phyloP scores from a whole-genome alignment of 2,888 invertebrate genomes.

The Tachina grossa region DNA sequence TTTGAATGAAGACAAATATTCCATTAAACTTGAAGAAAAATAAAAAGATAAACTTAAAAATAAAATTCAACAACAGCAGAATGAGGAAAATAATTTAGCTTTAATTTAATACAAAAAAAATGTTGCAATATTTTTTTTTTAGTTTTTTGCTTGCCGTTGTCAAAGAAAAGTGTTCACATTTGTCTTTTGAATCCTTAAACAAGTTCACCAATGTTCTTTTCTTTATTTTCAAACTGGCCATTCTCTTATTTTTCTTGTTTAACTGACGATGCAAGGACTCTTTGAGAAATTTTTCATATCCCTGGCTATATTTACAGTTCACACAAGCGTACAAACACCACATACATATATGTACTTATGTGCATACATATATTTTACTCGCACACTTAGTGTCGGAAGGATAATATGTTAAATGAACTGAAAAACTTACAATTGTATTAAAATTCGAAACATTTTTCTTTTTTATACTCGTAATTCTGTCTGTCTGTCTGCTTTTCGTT shows the following conservation, averaged over 20 bases:
- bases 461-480: conserved; percentile 17
- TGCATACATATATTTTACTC: neutral
- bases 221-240: conserved; percentile 16
- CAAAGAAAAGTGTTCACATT: conserved; percentile 49
- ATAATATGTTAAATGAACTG: conserved; percentile 69
- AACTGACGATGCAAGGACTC: neutral
- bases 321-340: conserved; percentile 13
- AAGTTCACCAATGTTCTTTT: conserved; percentile 1
- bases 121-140: conserved; percentile 7
- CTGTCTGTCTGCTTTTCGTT: conserved; percentile 6
- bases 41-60: conserved; percentile 34
- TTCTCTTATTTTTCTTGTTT: neutral
- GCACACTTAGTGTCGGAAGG: conserved; percentile 15
- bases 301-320: conserved; percentile 26
- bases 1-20: conserved; percentile 20
- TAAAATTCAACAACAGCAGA: conserved; percentile 6
- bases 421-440: conserved; percentile 68
- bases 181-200: conserved; percentile 53
- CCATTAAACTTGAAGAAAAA: conserved; percentile 23
- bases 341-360: too few species aligned
- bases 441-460: conserved; percentile 55
- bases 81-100: conserved; percentile 3
- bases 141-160: neutral
- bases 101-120: conserved; percentile 25
- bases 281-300: neutral